Conservation (phyloP, 2,113 vertebrate species). For the Anseranas semipalmata region DNA sequence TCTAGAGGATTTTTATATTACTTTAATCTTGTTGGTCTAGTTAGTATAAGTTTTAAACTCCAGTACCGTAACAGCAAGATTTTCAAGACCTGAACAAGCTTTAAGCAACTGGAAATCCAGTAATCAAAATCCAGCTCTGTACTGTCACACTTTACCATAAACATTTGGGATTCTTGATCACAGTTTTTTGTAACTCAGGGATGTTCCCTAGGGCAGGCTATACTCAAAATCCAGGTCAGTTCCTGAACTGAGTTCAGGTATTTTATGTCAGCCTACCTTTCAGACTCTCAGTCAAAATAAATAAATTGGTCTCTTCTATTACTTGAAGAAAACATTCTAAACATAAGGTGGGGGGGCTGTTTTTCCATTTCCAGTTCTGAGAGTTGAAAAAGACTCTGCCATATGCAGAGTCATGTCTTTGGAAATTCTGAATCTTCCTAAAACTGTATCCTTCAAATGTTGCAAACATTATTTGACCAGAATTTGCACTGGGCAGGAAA, state of each 20-base stretch:
- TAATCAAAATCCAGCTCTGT: not conserved
- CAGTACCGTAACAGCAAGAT: not conserved
- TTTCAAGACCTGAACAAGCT: not conserved
- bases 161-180: not conserved
- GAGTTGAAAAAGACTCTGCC: not conserved
- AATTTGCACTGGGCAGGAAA: not conserved
- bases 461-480: slow-evolving; percentile 36
- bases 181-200: not conserved
- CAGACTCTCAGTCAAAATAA: not conserved
- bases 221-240: not conserved
- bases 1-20: not conserved
- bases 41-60: not conserved
- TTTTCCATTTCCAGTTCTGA: not conserved
- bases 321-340: not conserved
- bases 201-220: not conserved
- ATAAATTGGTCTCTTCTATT: not conserved
- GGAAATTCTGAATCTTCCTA: not conserved
- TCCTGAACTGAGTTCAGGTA: not conserved
- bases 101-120: not conserved
- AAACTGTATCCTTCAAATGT: not conserved
- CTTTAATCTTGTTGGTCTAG: not conserved
- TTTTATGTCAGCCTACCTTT: not conserved
- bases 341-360: not conserved
- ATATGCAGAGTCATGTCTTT: not conserved
- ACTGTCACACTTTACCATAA: not conserved